Base-by-base conservation (phyloP, 2,888 invertebrate species). In the Hyposoter didymator region DNA sequence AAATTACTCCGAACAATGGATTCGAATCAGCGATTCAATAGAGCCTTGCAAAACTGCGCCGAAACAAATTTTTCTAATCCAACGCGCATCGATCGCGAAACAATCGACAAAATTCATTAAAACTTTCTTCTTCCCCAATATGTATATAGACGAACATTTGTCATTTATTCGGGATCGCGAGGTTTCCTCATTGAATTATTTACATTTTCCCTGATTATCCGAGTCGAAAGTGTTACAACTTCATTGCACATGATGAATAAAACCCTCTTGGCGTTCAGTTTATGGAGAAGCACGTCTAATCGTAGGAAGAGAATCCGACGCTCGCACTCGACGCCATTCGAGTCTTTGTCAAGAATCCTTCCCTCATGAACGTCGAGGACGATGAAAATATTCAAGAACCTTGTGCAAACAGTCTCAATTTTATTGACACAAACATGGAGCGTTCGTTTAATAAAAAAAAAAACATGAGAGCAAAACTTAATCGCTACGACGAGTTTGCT, bases 401-500 rank as follows among this genome's bases (percentile, higher is more conserved):
- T 47, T 49, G n/a, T 49, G 5, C 12, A n/a, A 0, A 5, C n/a
- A 49, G n/a, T 49, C 49, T 49, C 7, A 49, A 6, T 52, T 35
- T 35, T 52, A 52, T 19, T 19, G 4, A 52, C 19, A n/a, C 52
- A 52, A 19, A 7, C n/a, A 22, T 22, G 19, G 2, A 22, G 19
- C 22, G 10, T 52, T 72, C 19, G 22, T 35, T 39, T 3, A 32
- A 39, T 39, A n/a, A n/a, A 39, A 39, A 39, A 66, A 62, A 14
- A 10, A 66, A 66, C 1, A 32, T 2, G 12, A 28, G 28, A 49
- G 72, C 59, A 35, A 52, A 35, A 72, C 72, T 47, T 73, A 62
- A 49, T 59, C 49, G 64, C 39, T 17, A 19, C 52, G 64, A 67
- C 43, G 66, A 66, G 74, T 59, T 81, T 66, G 74, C 47, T 69